Conservation (phyloP, 2,888 invertebrate genomes). For the Nephrocerus scutellatus region DNA sequence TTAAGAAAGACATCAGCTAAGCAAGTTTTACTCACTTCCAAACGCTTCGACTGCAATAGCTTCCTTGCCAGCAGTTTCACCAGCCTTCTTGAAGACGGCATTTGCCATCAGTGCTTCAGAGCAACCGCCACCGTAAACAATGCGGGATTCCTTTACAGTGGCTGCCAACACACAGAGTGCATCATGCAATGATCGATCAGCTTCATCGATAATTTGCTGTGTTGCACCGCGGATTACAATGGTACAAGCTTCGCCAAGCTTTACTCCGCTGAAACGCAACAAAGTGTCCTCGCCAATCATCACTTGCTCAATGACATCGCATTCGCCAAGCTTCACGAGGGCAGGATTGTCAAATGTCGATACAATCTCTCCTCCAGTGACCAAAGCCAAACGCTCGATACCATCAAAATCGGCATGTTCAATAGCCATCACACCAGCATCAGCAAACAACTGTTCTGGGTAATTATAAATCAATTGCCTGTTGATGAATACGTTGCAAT, state of each 20-base stretch:
- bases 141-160: slow-evolving; percentile 87
- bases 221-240: slow-evolving; percentile 96
- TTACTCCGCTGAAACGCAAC: slow-evolving; percentile 89
- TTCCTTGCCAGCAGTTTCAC: slow-evolving; percentile 91
- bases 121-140: slow-evolving; percentile 89
- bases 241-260: slow-evolving; percentile 93
- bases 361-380: slow-evolving; percentile 96
- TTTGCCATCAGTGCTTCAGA: slow-evolving; percentile 97
- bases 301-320: slow-evolving; percentile 87
- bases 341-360: slow-evolving; percentile 97
- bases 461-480: slow-evolving; percentile 99
- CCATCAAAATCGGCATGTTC: slow-evolving; percentile 99
- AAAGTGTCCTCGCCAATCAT: slow-evolving; percentile 97
- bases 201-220: slow-evolving; percentile 96
- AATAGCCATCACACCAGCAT: slow-evolving; percentile 97
- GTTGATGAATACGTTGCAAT: slow-evolving; percentile 97
- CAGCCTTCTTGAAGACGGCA: slow-evolving; percentile 76
- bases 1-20: neutral
- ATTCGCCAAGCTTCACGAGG: slow-evolving; percentile 84
- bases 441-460: slow-evolving; percentile 98
- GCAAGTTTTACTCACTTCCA: slow-evolving; percentile 52
- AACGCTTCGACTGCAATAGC: slow-evolving; percentile 95
- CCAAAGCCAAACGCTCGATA: slow-evolving; percentile 92
- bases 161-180: slow-evolving; percentile 94
- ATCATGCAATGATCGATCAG: slow-evolving; percentile 96